These are phyloP conservation scores for Pseudochirops corinnae DNA, from an alignment of 2,797 vertebrate species.

Conservation along the genomic window DNA sequence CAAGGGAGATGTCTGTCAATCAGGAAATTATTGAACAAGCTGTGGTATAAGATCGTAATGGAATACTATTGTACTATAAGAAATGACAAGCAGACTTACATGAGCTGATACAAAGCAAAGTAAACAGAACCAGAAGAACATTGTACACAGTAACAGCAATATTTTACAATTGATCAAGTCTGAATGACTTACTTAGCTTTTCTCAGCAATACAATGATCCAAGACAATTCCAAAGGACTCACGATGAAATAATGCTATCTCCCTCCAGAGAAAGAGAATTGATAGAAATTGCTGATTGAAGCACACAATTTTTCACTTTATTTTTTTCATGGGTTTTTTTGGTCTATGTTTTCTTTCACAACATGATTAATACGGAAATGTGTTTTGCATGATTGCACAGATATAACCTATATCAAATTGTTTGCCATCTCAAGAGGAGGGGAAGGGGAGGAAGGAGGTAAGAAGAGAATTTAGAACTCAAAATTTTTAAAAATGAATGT, in stretches of 20 bases:
- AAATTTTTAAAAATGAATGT: background rate
- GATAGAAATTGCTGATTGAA: background rate
- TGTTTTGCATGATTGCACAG: background rate
- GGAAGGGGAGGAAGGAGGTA: too few species aligned
- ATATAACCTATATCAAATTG: background rate
- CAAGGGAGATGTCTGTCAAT: background rate
- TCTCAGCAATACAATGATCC: background rate
- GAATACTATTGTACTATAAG: background rate
- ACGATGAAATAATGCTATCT: background rate
- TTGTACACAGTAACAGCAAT: background rate
- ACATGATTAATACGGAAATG: background rate
- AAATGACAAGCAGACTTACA: background rate
- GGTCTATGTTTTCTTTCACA: background rate
- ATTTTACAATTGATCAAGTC: background rate
- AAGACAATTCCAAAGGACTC: background rate
- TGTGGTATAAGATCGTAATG: background rate
- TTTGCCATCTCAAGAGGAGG: background rate
- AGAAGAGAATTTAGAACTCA: background rate
- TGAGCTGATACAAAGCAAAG: background rate
- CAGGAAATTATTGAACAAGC: background rate
- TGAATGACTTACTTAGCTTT: background rate
- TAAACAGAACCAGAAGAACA: background rate
- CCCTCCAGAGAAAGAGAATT: background rate
- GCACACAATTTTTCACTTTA: background rate
- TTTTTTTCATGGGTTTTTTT: background rate